Evolutionary conservation across 2,888 invertebrate genomes (phyloP).

Genomic region (Tortricodes alternella): DNA sequence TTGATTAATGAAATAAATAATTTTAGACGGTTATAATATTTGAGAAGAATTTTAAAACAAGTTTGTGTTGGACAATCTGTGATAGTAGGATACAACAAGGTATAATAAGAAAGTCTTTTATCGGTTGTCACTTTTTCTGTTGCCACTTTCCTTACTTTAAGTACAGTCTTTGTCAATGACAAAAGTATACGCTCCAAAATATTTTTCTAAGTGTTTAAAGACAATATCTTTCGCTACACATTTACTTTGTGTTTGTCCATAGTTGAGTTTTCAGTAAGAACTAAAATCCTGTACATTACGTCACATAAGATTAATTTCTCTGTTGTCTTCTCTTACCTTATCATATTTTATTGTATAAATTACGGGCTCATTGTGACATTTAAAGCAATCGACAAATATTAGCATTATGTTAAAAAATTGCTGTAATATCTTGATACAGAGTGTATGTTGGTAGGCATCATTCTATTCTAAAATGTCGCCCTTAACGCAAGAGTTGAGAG

Average conservation of each 20-base stretch:
- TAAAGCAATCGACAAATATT: neutral
- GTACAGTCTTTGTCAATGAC: too few species aligned
- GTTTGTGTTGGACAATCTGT: too few species aligned
- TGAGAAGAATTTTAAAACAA: too few species aligned
- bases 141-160: too few species aligned
- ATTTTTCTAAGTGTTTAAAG: too few species aligned
- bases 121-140: too few species aligned
- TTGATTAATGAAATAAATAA: too few species aligned
- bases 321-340: neutral
- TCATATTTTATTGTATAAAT: constrained; percentile 7
- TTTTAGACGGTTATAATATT: too few species aligned
- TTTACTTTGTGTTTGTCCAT: neutral
- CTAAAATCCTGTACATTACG: neutral
- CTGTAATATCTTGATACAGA: neutral
- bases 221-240: too few species aligned
- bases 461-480: constrained; percentile 6
- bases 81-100: too few species aligned
- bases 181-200: too few species aligned
- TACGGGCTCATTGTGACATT: neutral
- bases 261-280: neutral
- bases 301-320: neutral
- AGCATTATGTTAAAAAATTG: constrained; percentile 10
- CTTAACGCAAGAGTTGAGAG: neutral
- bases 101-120: too few species aligned
- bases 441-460: neutral